These are phyloP conservation scores for Drosophila repletoides DNA, from an alignment of 1,140 invertebrate species.

Conservation along the genomic window DNA sequence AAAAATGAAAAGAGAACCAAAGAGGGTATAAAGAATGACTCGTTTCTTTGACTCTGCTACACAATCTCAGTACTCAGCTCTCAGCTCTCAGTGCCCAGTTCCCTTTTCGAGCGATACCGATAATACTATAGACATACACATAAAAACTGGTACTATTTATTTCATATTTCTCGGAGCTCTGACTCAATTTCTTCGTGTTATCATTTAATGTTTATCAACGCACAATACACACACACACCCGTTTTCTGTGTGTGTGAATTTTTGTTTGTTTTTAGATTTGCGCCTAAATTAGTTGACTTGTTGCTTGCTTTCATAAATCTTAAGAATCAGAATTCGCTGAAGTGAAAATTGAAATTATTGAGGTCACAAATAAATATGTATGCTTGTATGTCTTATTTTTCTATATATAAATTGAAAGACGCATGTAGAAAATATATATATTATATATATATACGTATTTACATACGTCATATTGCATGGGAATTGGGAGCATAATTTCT, in stretches of 20 bases:
- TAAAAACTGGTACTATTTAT: too few relatives aligned
- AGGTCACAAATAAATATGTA: conserved; percentile 25
- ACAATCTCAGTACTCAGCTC: conserved; percentile 12
- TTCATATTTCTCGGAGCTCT: conserved; percentile 17
- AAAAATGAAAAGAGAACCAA: neutral
- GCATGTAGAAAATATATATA: too few relatives aligned
- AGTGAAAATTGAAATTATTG: conserved; percentile 31
- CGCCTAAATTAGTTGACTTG: conserved; percentile 33
- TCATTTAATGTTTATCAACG: conserved; percentile 44
- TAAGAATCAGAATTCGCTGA: conserved; percentile 25
- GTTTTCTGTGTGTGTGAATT: neutral
- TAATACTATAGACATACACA: too few relatives aligned
- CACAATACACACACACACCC: conserved; percentile 1
- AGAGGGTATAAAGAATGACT: neutral
- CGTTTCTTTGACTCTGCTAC: neutral
- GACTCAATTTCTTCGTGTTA: conserved; percentile 44
- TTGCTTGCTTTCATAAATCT: conserved; percentile 31
- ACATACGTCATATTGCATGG: too few relatives aligned
- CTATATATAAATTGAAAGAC: too few relatives aligned
- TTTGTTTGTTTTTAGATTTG: conserved; percentile 32
- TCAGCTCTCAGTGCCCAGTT: conserved; percentile 5
- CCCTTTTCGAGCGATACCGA: conserved; percentile 13
- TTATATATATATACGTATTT: neutral
- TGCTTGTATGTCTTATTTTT: neutral
- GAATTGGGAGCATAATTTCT: too few relatives aligned